Evolutionary conservation across 2,888 invertebrate species (phyloP).

Genomic region (Melipona beecheii): DNA sequence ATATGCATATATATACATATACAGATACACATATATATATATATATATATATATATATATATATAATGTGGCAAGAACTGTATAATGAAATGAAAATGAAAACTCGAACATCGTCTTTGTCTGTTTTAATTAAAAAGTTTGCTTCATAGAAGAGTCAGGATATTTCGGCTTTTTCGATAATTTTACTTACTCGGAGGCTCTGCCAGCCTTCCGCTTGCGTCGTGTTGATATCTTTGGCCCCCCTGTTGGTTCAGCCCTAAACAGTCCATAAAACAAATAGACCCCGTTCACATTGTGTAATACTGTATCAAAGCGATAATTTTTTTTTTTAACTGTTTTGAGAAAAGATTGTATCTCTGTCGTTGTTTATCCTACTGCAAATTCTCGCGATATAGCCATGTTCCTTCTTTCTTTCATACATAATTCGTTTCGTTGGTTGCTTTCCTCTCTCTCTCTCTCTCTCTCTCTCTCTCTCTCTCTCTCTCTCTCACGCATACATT

Average conservation of each 20-base stretch:
- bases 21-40: conserved; percentile 8
- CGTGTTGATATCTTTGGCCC: conserved; percentile 86
- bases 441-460: background rate
- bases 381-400: conserved; percentile 14
- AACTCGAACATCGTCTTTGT: conserved; percentile 70
- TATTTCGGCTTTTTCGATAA: conserved; percentile 73
- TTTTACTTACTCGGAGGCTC: conserved; percentile 84
- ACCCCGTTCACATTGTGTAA: conserved; percentile 80
- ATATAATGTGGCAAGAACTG: conserved; percentile 43
- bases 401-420: conserved; percentile 8
- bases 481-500: background rate
- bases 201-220: conserved; percentile 84
- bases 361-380: conserved; percentile 8
- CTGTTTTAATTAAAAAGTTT: conserved; percentile 64
- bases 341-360: conserved; percentile 12
- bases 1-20: conserved; percentile 18
- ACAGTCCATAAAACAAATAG: conserved; percentile 85
- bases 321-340: conserved; percentile 26
- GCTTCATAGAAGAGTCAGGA: conserved; percentile 70
- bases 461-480: background rate
- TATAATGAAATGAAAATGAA: conserved; percentile 69
- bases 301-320: conserved; percentile 48
- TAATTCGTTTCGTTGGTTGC: background rate
- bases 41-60: conserved; percentile 13
- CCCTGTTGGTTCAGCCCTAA: conserved; percentile 88